A percentile compares a stretch with the other conserved stretches of the same genome.
Conservation (phyloP, 1,140 invertebrate species). For the Phortica variegata region DNA sequence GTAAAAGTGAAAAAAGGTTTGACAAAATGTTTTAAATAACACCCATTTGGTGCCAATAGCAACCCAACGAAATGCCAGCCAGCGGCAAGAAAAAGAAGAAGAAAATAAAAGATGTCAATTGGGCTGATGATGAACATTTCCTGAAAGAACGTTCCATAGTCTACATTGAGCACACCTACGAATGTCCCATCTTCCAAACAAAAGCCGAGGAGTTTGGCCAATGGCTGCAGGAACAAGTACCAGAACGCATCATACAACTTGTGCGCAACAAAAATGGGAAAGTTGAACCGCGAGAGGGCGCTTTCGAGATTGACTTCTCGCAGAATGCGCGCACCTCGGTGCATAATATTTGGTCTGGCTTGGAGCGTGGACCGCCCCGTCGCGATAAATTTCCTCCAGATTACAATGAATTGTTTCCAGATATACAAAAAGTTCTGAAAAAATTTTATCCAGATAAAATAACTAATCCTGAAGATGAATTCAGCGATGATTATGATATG, state of each 20-base stretch:
- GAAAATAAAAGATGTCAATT: conserved; percentile 37
- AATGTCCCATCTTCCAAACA: conserved; percentile 43
- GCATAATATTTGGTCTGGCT: conserved; percentile 39
- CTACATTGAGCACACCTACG: conserved; percentile 41
- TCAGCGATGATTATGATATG: conserved; percentile 18
- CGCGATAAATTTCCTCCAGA: conserved; percentile 41
- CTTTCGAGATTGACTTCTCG: conserved; percentile 40
- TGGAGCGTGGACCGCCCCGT: conserved; percentile 36
- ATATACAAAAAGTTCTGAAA: conserved; percentile 34
- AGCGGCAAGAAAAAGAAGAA: too few relatives aligned
- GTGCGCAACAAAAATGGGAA: conserved; percentile 41
- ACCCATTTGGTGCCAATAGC: too few relatives aligned
- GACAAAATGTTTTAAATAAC: too few relatives aligned
- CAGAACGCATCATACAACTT: conserved; percentile 38
- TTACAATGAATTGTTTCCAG: conserved; percentile 29
- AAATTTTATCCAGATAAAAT: conserved; percentile 49
- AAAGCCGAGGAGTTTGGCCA: conserved; percentile 43
- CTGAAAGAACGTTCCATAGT: conserved; percentile 42
- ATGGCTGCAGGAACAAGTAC: conserved; percentile 26
- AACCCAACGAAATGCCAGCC: too few relatives aligned
- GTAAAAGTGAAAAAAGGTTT: too few relatives aligned
- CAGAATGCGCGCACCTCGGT: conserved; percentile 48
- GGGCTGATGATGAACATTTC: conserved; percentile 39
- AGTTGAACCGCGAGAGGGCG: conserved; percentile 28
- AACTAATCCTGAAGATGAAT: background rate